Evolutionary conservation across 2,888 invertebrate genomes (phyloP).

Genomic region (Lithosia quadra): DNA sequence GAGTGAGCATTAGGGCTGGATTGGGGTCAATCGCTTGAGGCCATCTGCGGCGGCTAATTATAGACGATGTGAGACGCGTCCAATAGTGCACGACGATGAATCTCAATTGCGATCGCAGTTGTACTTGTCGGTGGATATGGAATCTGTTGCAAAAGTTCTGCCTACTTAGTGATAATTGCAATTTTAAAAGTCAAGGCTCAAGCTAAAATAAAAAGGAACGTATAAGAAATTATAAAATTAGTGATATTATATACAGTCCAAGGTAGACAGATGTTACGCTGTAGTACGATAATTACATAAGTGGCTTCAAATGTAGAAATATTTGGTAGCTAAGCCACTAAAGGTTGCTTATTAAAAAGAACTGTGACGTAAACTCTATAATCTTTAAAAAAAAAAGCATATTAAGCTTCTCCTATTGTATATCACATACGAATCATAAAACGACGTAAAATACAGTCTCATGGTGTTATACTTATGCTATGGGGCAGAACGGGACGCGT

Average conservation of each 20-base stretch:
- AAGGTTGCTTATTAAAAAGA: slow-evolving; percentile 30
- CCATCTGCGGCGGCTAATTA: slow-evolving; percentile 84
- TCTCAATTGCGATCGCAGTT: slow-evolving; percentile 70
- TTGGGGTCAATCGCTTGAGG: slow-evolving; percentile 85
- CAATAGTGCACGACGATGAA: slow-evolving; percentile 74
- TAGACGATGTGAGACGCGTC: slow-evolving; percentile 75
- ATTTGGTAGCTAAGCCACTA: slow-evolving; percentile 28
- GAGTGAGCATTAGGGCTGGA: slow-evolving; percentile 79
- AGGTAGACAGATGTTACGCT: slow-evolving; percentile 25
- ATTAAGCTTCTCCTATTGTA: neutral
- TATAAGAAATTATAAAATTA: slow-evolving; percentile 28
- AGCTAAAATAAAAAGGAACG: slow-evolving; percentile 21
- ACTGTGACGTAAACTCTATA: slow-evolving; percentile 18
- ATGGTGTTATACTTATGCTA: slow-evolving; percentile 42
- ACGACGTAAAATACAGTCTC: slow-evolving; percentile 34
- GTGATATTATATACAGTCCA: slow-evolving; percentile 29
- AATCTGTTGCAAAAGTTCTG: slow-evolving; percentile 50
- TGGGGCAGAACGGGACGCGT: slow-evolving; percentile 65
- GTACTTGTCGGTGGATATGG: slow-evolving; percentile 53
- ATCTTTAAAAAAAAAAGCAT: slow-evolving; percentile 23
- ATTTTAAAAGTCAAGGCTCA: slow-evolving; percentile 24
- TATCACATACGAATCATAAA: slow-evolving; percentile 27
- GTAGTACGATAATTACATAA: slow-evolving; percentile 38
- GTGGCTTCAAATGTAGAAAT: slow-evolving; percentile 32
- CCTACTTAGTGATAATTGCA: slow-evolving; percentile 36